Base-by-base conservation (phyloP, 2,888 invertebrate genomes). In the Drosophila prolongata region DNA sequence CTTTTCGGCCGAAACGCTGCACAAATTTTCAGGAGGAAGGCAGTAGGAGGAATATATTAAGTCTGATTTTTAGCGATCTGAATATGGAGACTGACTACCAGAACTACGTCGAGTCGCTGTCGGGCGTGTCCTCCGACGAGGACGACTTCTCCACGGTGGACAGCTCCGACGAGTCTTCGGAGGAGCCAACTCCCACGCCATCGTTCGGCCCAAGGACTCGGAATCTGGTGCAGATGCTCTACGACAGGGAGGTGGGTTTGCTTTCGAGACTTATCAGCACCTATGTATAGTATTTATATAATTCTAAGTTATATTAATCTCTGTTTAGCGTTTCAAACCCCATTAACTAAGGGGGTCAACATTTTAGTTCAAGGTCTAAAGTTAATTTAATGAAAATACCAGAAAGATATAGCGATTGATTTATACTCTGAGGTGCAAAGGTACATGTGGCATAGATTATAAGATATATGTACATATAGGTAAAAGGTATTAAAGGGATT, bases 161-260 rank as follows among this genome's bases (percentile, higher is more conserved):
- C 67, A 90, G 88, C 57, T 90, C 90, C 27, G 90, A 90, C 64
- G 90, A 89, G 57, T 79, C 75, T 2, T 34, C 38, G 14, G 83
- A 88, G 11, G 87, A 87, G 34, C 55, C 76, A 6, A 53, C 54
- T 34, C 49, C 68, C 43, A 64, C 50, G 50, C 59, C 69, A 42
- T 6, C 67, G 27, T 68, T 72, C 3, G 16, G 30, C 43, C 30
- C 72, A 35, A 77, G 75, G 47, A 70, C 82, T n/a, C 75, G 75
- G 50, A 91, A 91, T 76, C 76, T 91, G 75, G 76, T 82, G n/a
- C 78, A 81, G 53, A 89, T 87, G 75, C 75, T 91, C 30, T 75
- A 81, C 59, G 90, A 90, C 69, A 80, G 91, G 78, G 91, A 91
- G 80, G 91, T 92, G 60, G 27, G 44, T 47, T 27, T 1, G 2